Evolutionary conservation across 2,888 invertebrate genomes (phyloP), one percentile per base, ranked within the genome.

Genomic region (Pterobdella sp.): DNA sequence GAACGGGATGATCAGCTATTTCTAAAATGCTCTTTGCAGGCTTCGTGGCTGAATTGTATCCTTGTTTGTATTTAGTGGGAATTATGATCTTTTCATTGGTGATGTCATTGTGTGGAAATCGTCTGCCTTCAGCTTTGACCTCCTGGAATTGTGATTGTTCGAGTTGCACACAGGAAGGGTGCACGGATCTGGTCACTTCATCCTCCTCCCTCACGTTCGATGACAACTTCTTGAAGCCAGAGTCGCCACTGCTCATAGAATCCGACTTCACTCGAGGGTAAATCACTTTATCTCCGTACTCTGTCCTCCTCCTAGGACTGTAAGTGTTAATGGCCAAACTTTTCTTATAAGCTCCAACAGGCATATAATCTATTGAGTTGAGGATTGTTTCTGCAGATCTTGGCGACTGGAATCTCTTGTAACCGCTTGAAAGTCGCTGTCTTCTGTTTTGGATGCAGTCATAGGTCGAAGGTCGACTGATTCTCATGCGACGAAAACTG

Each of bases 41-140:
- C 35, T 65, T 32, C 4, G 65, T 32, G 4, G 10, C 7, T 2
- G 65, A 4, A 65, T 3, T 7, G 31, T 35, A 31, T 2, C 7
- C 7, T 32, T 64, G 56, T 36, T 69, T 68, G 65, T 73, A 73
- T 64, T 73, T 73, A 14, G 73, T 69, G 32, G 73, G 73, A 26
- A 73, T 49, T 64, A 73, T 73, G 63, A 73, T 32, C 65, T 73
- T 73, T 49, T 72, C 68, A 42, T 68, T 34, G 34, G 34, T 32
- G 37, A 34, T 56, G 52, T 71, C 29, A 22, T 35, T 63, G 36
- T 35, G 4, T n/a, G 71, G 63, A 22, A 3, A 26, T 4, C n/a
- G 60, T 22, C 60, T 56, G 14, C 60, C 71, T 35, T 56, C 36
- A 1, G 56, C 60, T 18, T 0, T 63, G 36, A 32, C 26, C 2